phyloP scores from a whole-genome alignment of 2,888 invertebrate genomes.

The Meghimatium bilineatum region DNA sequence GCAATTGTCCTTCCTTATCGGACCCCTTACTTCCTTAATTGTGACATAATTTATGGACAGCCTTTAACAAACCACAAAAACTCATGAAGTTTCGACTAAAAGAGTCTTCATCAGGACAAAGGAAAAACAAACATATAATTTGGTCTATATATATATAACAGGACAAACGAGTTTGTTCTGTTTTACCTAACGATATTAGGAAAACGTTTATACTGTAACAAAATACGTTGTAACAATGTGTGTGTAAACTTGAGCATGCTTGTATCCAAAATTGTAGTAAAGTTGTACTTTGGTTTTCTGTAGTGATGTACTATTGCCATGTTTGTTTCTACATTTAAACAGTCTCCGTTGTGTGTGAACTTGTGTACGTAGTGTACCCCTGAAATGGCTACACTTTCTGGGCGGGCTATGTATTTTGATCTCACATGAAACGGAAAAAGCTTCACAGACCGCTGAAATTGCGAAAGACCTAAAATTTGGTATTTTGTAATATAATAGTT shows the following conservation, averaged over 20 bases:
- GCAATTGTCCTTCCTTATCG: too few relatives aligned
- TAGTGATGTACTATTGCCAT: slow-evolving; percentile 25
- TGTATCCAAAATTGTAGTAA: neutral
- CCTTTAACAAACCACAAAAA: too few relatives aligned
- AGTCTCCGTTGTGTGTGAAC: neutral
- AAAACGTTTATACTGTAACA: neutral
- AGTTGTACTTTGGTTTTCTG: neutral
- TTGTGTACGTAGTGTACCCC: neutral
- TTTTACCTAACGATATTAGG: neutral
- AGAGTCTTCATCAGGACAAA: too few relatives aligned
- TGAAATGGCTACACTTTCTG: neutral
- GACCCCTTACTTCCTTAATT: too few relatives aligned
- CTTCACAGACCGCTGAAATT: neutral
- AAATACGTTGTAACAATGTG: neutral
- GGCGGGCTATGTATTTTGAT: slow-evolving; percentile 7
- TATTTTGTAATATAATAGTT: neutral
- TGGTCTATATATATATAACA: too few relatives aligned
- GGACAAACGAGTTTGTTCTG: neutral
- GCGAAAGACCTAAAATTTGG: neutral
- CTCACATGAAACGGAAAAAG: neutral
- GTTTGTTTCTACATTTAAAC: neutral
- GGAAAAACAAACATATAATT: too few relatives aligned
- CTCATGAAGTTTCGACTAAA: too few relatives aligned
- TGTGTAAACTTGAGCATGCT: neutral
- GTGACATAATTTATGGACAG: too few relatives aligned